These are phyloP conservation scores for Batillaria attramentaria DNA, from an alignment of 1,140 invertebrate genomes.

Conservation along the genomic window DNA sequence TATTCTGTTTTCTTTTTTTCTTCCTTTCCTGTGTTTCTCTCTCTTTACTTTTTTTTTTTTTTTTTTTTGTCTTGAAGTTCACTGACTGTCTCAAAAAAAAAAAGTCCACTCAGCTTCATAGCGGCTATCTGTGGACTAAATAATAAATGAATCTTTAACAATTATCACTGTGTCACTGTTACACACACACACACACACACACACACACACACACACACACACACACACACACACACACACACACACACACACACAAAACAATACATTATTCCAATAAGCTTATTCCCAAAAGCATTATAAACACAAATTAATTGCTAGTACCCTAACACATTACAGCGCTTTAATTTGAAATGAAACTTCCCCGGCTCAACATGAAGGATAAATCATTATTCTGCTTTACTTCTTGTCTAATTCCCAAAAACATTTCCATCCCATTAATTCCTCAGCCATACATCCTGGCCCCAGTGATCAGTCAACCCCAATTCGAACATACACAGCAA, in stretches of 20 bases:
- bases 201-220: neutral
- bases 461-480: too few relatives aligned
- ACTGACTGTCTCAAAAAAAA: neutral
- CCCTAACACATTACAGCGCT: neutral
- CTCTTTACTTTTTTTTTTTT: neutral
- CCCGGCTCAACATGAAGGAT: neutral
- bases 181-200: neutral
- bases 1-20: neutral
- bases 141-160: neutral
- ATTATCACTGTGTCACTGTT: neutral
- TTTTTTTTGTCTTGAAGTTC: neutral
- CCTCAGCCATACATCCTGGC: too few relatives aligned
- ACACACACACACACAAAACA: conserved; percentile 7
- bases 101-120: neutral
- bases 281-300: too few relatives aligned
- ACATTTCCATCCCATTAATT: neutral
- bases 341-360: neutral
- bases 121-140: neutral
- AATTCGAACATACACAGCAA: too few relatives aligned
- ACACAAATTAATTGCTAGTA: neutral
- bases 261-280: too few relatives aligned
- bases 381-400: neutral
- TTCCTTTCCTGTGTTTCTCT: neutral
- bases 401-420: neutral
- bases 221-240: conserved; percentile 4